These are phyloP conservation scores for Azemiops feae DNA, from an alignment of 2,113 vertebrate genomes.

Conservation along the genomic window DNA sequence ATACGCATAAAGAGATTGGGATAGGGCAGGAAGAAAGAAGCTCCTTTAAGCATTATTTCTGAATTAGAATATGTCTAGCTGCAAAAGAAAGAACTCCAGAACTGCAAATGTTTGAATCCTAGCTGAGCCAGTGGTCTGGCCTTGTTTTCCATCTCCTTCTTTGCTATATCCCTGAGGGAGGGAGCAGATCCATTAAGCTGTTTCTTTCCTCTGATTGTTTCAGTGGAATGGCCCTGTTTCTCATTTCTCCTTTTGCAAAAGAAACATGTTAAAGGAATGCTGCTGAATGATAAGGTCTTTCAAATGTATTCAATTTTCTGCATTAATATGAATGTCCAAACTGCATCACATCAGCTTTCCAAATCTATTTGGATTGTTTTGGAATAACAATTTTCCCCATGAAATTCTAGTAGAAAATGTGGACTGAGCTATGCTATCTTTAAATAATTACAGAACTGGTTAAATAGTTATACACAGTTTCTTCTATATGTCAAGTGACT, in stretches of 20 bases:
- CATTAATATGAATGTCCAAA: neutral
- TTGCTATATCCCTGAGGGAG: neutral
- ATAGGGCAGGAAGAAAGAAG: neutral
- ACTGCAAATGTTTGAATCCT: neutral
- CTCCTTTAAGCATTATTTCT: neutral
- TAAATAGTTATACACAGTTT: neutral
- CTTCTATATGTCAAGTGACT: neutral
- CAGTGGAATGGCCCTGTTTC: neutral
- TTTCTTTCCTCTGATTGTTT: neutral
- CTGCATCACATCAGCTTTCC: neutral
- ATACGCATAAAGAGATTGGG: neutral
- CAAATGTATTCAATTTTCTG: neutral
- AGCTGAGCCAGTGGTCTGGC: neutral
- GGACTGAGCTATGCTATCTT: neutral
- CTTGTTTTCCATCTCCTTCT: neutral
- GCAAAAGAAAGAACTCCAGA: neutral
- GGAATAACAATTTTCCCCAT: neutral
- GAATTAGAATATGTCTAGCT: neutral
- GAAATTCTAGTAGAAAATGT: neutral
- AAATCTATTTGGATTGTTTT: neutral
- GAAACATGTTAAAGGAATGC: neutral
- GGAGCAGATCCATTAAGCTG: neutral
- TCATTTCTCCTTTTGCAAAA: neutral
- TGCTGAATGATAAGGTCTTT: neutral
- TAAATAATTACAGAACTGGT: neutral